These are phyloP conservation scores for Actinernus sp. DNA, from an alignment of 92 coral and sea anemone genomes.

Conservation along the genomic window DNA sequence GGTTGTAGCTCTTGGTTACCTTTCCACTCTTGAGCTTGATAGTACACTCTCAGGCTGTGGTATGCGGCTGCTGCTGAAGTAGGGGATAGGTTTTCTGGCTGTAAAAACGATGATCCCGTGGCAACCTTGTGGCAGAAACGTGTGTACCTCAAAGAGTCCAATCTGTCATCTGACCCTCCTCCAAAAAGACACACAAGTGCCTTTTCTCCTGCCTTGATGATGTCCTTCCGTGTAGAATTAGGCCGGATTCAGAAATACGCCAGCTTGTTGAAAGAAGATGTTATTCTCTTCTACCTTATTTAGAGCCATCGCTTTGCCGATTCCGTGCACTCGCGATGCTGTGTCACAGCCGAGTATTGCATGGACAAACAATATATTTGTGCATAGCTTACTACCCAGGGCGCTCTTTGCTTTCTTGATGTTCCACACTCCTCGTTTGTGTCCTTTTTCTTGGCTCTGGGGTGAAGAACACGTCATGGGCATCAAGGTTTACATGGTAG, in stretches of 20 bases:
- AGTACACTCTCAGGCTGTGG: slow-evolving; percentile 37
- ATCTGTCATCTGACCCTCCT: slow-evolving; percentile 4
- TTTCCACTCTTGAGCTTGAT: slow-evolving; percentile 52
- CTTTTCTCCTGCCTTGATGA: slow-evolving; percentile 12
- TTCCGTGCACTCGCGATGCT: slow-evolving; percentile 17
- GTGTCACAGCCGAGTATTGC: slow-evolving; percentile 6
- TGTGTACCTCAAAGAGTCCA: slow-evolving; percentile 43
- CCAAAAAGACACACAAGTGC: slow-evolving; percentile 13
- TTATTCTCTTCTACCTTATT: neutral
- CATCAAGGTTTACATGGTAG: neutral
- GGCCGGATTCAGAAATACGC: too few relatives aligned
- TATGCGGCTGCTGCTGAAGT: slow-evolving; percentile 26
- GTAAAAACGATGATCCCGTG: slow-evolving; percentile 12
- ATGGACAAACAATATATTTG: neutral
- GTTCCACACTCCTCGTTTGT: neutral
- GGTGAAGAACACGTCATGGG: slow-evolving; percentile 5
- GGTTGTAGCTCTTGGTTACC: slow-evolving; percentile 15
- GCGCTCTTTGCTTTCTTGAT: neutral
- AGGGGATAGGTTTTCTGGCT: slow-evolving; percentile 39
- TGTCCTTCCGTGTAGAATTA: slow-evolving; percentile 4
- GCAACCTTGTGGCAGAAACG: slow-evolving; percentile 35
- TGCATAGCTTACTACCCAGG: neutral
- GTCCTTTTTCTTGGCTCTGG: neutral
- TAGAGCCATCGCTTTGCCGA: slow-evolving; percentile 2
- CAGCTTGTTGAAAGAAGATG: too few relatives aligned